These are phyloP conservation scores for Xenotilapia longispinis DNA, from an alignment of 2,113 vertebrate genomes.

Conservation along the genomic window DNA sequence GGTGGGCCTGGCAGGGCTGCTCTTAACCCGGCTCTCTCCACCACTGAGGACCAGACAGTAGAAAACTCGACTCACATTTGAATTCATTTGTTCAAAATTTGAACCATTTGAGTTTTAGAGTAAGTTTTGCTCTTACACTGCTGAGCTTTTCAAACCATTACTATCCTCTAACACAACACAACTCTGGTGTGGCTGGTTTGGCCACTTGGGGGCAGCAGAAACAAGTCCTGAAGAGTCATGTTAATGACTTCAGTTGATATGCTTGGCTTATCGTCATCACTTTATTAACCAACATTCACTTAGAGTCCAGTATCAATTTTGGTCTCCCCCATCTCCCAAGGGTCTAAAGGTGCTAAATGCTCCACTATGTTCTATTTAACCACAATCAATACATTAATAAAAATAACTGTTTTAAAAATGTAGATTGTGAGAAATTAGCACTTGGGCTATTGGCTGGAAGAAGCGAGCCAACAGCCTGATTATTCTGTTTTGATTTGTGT, in stretches of 20 bases:
- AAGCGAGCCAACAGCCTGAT: background rate
- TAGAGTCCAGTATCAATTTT: background rate
- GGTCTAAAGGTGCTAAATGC: background rate
- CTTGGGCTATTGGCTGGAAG: background rate
- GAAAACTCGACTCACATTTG: background rate
- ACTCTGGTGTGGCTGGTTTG: background rate
- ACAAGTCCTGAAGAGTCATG: background rate
- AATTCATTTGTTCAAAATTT: background rate
- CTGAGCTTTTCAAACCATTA: background rate
- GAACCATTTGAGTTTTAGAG: background rate
- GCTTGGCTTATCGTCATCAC: background rate
- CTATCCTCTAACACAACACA: background rate
- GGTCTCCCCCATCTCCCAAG: background rate
- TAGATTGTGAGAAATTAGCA: background rate
- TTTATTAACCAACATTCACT: background rate
- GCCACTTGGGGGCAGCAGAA: background rate
- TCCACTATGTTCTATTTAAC: background rate
- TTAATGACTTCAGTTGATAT: background rate
- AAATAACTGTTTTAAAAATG: background rate
- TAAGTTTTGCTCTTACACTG: background rate
- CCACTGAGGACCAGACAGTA: constrained; percentile 42
- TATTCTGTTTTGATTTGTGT: background rate
- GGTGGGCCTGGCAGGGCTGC: constrained; percentile 81
- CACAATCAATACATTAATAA: background rate
- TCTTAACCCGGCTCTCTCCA: constrained; percentile 81